Evolutionary conservation across 2,113 vertebrate genomes (phyloP).

Genomic region (Orycteropus afer): DNA sequence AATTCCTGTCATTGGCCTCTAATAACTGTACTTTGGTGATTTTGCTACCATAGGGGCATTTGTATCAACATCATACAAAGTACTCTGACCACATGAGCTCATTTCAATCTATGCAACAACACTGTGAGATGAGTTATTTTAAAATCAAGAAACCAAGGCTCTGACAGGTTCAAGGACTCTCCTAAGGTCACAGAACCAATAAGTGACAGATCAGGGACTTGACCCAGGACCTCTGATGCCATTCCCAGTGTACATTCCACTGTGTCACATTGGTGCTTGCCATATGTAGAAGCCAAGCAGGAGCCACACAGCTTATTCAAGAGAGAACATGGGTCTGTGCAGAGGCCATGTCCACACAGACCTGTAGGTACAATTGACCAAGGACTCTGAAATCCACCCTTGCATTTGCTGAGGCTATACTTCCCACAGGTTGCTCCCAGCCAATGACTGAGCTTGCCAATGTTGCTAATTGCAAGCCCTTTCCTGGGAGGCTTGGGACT

Average conservation of each 20-base stretch:
- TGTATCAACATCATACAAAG: background rate
- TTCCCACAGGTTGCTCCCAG: background rate
- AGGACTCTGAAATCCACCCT: background rate
- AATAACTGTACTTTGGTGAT: background rate
- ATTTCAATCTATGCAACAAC: background rate
- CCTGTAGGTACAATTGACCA: background rate
- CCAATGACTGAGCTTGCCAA: background rate
- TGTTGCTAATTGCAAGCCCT: rapidly evolving
- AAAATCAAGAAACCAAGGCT: background rate
- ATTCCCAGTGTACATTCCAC: background rate
- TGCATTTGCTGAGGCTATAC: background rate
- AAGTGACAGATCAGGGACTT: background rate
- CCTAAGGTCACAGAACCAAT: background rate
- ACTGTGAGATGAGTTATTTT: background rate
- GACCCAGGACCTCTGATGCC: background rate
- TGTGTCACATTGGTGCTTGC: background rate
- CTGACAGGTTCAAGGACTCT: background rate
- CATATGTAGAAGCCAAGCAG: background rate
- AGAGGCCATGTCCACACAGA: rapidly evolving
- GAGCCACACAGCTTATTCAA: background rate
- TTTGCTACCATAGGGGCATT: background rate
- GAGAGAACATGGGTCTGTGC: background rate
- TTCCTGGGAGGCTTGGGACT: background rate
- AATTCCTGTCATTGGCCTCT: background rate
- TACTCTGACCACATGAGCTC: background rate